Conservation (phyloP, 1,140 invertebrate genomes). For the Scaptomyza montana region DNA sequence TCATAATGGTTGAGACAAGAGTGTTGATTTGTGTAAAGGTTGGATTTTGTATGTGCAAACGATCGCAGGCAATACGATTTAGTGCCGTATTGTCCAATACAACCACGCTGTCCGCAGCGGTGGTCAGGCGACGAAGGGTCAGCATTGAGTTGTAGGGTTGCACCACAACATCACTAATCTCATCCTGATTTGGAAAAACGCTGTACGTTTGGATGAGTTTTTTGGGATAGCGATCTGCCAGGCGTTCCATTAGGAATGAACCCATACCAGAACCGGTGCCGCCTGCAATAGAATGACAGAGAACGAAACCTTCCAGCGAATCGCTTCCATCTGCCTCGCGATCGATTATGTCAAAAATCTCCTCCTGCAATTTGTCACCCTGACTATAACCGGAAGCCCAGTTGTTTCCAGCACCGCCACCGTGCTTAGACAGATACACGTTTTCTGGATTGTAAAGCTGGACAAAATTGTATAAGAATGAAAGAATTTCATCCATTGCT, state of each 20-base stretch:
- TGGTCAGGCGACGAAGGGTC: conserved; percentile 97
- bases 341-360: conserved; percentile 99
- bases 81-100: conserved; percentile 98
- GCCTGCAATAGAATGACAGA: conserved; percentile 99
- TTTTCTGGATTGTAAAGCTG: conserved; percentile 99
- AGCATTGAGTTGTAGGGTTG: conserved; percentile 99
- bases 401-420: conserved; percentile 99
- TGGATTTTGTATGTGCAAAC: conserved; percentile 96
- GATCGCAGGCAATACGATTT: conserved; percentile 97
- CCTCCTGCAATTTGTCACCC: conserved; percentile 97
- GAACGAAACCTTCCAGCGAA: conserved; percentile 98
- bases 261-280: conserved; percentile 99
- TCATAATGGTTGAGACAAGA: conserved; percentile 99
- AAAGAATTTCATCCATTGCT: no score
- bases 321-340: conserved; percentile 99
- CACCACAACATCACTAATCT: conserved; percentile 99
- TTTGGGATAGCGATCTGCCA: conserved; percentile 98
- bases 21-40: conserved; percentile 99
- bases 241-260: conserved; percentile 96
- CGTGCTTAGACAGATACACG: conserved; percentile 98
- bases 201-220: conserved; percentile 99
- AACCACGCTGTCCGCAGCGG: conserved; percentile 98
- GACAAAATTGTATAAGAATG: not conserved
- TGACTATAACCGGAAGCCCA: conserved; percentile 98
- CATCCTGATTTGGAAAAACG: conserved; percentile 99